Base-by-base conservation (phyloP, 2,797 vertebrate genomes). In the Natrix natrix region DNA sequence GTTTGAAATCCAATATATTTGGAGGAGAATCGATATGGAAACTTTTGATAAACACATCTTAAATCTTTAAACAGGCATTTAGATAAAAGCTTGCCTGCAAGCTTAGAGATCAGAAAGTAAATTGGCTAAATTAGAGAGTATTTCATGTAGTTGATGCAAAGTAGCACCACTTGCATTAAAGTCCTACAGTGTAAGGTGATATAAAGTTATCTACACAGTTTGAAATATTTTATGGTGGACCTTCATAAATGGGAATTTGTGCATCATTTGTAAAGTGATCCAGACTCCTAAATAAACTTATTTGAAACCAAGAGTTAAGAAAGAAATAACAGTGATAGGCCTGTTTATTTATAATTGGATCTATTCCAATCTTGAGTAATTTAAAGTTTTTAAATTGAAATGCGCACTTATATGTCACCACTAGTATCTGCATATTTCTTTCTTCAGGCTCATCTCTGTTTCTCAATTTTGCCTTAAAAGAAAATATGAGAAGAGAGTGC, bases 31-130 rank as follows among this genome's bases (percentile, higher is more conserved):
- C 24, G 10, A 83, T 83, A 83, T 17, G 74, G 37, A 48, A 83
- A 11, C 20, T 48, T 48, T 83, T 83, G 43, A 97, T 97, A 97
- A 54, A 95, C 97, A 96, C 95, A 97, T 96, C 95, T 96, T 96
- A 97, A 97, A 97, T 96, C 97, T 94, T 97, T 97, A 48, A 96
- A 97, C 96, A 96, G 96, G 97, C 96, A 97, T 97, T 95, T 97
- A 97, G 97, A 97, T 95, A 97, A 97, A 96, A 97, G 96, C 97
- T 94, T 97, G 97, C 97, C 97, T 96, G 96, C 96, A 96, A 97
- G 97, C 96, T 52, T 52, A 52, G 48, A 52, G 48, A 66, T 66
- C n/a, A 66, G 61, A n/a, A 10, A 11, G 61, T 63, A 63, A 63
- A 63, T 26, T 66, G 95, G 94, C 94, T 96, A 95, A 96, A 97